Base-by-base conservation (phyloP, 2,797 vertebrate genomes). In the Kryptolebias ocellatus region DNA sequence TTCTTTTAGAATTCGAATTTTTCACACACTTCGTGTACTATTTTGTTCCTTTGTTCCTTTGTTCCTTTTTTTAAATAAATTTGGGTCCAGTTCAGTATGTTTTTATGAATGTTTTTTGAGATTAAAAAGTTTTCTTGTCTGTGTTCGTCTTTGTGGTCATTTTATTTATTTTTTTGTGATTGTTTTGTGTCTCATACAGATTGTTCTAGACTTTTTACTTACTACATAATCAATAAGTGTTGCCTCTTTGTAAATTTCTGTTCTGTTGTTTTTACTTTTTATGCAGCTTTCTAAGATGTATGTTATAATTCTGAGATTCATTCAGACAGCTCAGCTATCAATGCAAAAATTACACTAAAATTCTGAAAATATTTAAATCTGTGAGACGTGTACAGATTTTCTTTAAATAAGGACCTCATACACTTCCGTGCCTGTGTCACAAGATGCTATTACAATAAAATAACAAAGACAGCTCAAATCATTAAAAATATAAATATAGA, bases 401-500 rank as follows among this genome's bases (percentile, higher is more conserved):
- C 6, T 20, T 20, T 49, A 18, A 20, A 46, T 14, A 16, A 7
- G 15, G 0, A 45, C 17, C 44, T 44, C 37, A 34, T 44, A 4
- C 2, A 16, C 20, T 10, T 45, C 11, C 20, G 24, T 44, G 6
- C 18, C 39, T 2, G 37, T 12, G 34, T 74, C 78, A 85, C 65
- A 78, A 86, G 20, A 83, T 71, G 72, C 74, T 63, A 69, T 77
- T 73, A 76, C 60, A 70, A 56, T 88, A 72, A 80, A 78, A 87
- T 85, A 84, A 88, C 79, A 83, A 72, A 85, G 53, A 67, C 47
- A 76, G 55, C 65, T 74, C 76, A 52, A 50, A 54, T 59, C 57
- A 45, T 37, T 80, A 89, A 20, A 90, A 90, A 81, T 73, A 24
- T 1, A 84, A 82, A 81, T 53, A 83, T 80, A 29, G 37, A 63